Base-by-base conservation (phyloP, 2,113 vertebrate species). In the Morone saxatilis region DNA sequence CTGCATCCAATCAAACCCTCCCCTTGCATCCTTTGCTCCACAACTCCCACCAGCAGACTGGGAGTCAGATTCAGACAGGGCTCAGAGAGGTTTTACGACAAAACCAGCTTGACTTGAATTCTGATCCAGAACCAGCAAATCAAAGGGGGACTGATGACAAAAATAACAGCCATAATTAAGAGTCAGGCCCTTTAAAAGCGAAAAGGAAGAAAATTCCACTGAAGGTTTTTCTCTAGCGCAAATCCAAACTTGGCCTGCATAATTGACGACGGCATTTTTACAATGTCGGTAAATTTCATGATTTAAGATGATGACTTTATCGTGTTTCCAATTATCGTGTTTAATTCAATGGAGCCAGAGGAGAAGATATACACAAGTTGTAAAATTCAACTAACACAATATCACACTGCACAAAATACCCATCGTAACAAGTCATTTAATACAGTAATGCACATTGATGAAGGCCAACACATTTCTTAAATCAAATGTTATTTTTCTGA, bases 1-100 rank as follows among this genome's bases (percentile, higher is more conserved):
- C 89, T 92, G 93, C 81, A 89, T 88, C 71, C 47, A 92, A 91
- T 91, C 86, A 91, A 83, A 65, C 59, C 59, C 78, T 86, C 81
- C 81, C 31, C 77, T 71, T 54, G 60, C 78, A 86, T 76, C 88
- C 68, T 88, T 83, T 79, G 76, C 76, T 84, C 80, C 5, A 6
- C 61, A 76, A 88, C 87, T 90, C 88, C 78, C 83, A 88, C 86
- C 74, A 87, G 83, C 74, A 85, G 77, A 89, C 82, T 48, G 51
- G 40, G 86, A 88, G 80, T 88, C 70, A 1, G 60, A 85, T 76
- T 87, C 69, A 88, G 79, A 88, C 62, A 19, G 2, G 31, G 66
- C 79, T 85, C 70, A 68, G 16, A 77, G 51, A 77, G 71, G 71
- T 88, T 93, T 91, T 88, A 83, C 41, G 80, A 83, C 82, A 74